Percentiles rank a stretch among this genome's conserved stretches.
Conservation (phyloP, 2,797 vertebrate genomes). For the Epinephelus awoara region DNA sequence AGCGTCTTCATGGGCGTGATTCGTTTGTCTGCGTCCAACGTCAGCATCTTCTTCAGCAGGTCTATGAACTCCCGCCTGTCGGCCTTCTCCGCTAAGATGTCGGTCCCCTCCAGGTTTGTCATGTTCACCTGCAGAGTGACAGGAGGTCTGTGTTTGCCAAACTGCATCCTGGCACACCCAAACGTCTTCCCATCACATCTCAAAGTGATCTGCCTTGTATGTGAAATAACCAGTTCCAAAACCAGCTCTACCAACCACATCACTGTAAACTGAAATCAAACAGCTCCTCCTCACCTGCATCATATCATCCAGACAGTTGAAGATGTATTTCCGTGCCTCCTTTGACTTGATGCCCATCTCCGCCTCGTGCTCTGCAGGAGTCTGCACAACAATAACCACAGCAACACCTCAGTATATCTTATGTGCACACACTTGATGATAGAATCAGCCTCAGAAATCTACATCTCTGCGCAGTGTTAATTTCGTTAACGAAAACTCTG, state of each 20-base stretch:
- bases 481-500: no score
- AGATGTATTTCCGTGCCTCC: conserved; percentile 98
- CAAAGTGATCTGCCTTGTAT: no score
- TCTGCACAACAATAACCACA: conserved; percentile 78
- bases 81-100: conserved; percentile 98
- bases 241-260: background rate
- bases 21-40: conserved; percentile 97
- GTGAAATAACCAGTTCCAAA: background rate
- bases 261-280: background rate
- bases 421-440: background rate
- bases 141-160: background rate
- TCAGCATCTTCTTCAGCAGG: conserved; percentile 99
- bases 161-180: background rate
- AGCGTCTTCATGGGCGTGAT: conserved; percentile 98
- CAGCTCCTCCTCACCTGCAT: conserved; percentile 89
- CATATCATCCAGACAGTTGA: conserved; percentile 99
- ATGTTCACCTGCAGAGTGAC: conserved; percentile 92
- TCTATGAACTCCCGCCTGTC: conserved; percentile 98
- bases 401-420: rapidly evolving
- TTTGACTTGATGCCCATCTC: conserved; percentile 98
- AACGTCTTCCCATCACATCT: background rate
- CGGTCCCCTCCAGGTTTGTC: conserved; percentile 96
- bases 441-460: background rate
- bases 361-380: conserved; percentile 94
- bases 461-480: no score